Evolutionary conservation across 2,113 vertebrate genomes (phyloP).

Genomic region (Polyodon spathula): DNA sequence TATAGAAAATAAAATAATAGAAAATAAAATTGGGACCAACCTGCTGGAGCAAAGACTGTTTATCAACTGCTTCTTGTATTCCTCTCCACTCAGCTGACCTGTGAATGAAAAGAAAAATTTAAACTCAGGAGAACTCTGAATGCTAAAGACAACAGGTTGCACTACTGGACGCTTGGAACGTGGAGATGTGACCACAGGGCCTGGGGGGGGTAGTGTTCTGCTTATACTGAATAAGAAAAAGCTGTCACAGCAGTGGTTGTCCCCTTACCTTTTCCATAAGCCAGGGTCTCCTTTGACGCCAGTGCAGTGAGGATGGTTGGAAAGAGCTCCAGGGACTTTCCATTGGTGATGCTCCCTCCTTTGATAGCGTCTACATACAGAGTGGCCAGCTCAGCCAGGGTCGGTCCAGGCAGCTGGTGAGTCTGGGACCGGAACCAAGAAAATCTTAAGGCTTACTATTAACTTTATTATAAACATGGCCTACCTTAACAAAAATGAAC

Average conservation of each 20-base stretch:
- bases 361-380: slow-evolving; percentile 75
- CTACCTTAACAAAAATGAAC: too few species aligned
- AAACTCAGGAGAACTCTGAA: background rate
- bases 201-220: too few species aligned
- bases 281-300: slow-evolving; percentile 63
- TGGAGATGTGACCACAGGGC: too few species aligned
- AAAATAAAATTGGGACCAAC: slow-evolving; percentile 37
- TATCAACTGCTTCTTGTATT: slow-evolving; percentile 88
- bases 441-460: slow-evolving; percentile 10
- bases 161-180: too few species aligned
- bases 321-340: slow-evolving; percentile 85
- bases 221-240: too few species aligned
- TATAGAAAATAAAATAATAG: background rate
- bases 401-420: slow-evolving; percentile 59
- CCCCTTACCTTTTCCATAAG: slow-evolving; percentile 76
- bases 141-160: too few species aligned
- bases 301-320: slow-evolving; percentile 78
- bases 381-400: slow-evolving; percentile 66
- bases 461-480: background rate
- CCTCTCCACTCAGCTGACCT: slow-evolving; percentile 85
- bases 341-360: slow-evolving; percentile 64
- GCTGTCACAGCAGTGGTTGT: too few species aligned
- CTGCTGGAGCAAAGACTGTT: slow-evolving; percentile 85
- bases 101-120: slow-evolving; percentile 19
- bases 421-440: slow-evolving; percentile 46